Conservation (phyloP, 2,113 vertebrate genomes). For the Sakesphorus luctuosus region DNA sequence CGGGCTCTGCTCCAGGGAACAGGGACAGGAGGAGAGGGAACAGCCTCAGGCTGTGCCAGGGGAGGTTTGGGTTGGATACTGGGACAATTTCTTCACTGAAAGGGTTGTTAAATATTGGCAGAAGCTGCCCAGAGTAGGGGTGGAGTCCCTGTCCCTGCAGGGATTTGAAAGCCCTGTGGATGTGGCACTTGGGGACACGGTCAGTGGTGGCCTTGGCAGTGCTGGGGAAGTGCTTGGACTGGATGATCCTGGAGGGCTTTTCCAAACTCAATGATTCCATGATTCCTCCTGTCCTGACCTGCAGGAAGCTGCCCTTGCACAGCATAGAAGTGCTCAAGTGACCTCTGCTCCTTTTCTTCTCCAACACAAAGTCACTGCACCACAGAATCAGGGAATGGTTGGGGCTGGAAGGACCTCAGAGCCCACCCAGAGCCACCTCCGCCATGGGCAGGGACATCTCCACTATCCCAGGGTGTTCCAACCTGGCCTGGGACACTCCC, state of each 20-base stretch:
- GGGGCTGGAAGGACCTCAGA: background rate
- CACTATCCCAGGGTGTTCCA: background rate
- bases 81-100: background rate
- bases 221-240: background rate
- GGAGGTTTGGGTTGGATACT: background rate
- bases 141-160: background rate
- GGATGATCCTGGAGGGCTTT: background rate
- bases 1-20: background rate
- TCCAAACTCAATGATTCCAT: background rate
- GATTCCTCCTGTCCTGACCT: background rate
- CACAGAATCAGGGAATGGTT: background rate
- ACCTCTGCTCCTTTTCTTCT: background rate
- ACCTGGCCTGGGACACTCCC: background rate
- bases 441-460: background rate
- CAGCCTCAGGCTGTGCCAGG: background rate
- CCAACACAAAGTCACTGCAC: background rate
- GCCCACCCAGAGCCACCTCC: rapidly evolving
- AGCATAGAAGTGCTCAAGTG: background rate
- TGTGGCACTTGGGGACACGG: background rate
- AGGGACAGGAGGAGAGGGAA: background rate
- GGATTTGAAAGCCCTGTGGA: background rate
- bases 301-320: background rate
- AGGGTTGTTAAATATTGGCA: background rate
- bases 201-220: background rate
- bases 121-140: background rate